Evolutionary conservation across 2,888 invertebrate genomes (phyloP), one percentile per base, ranked within the genome.

Genomic region (Dione juno): DNA sequence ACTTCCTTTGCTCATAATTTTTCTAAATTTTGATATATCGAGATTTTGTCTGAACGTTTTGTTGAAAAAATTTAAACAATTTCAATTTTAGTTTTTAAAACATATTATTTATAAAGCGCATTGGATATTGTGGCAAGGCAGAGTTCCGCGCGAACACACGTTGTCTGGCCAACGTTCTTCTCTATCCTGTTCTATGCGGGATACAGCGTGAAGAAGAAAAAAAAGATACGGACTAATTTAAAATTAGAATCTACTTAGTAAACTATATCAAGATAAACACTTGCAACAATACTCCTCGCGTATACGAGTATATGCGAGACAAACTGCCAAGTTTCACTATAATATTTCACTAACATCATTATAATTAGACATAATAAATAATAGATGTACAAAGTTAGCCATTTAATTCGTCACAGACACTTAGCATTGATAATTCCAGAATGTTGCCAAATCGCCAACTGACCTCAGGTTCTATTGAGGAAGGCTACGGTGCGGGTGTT

Each of bases 371-470:
- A 52, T 64, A 64, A 64, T 64, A 64, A 64, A 64, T 66, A 66
- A 66, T 66, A 66, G 40, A 66, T 43, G 53, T 54, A 43, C 66
- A 66, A 66, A 66, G 43, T 64, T 66, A 66, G 52, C 40, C 57
- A 53, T 66, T 66, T 53, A 66, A 66, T 66, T 66, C 66, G 66
- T 66, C 66, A 66, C 53, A 53, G 41, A 43, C 53, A n/a, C 53
- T 53, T 66, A 66, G 66, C 66, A 66, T 66, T 66, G 66, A 66
- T 66, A 53, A 66, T 66, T 66, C 66, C 66, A 66, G 66, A 66
- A 66, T 54, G 53, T 43, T 66, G 66, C 66, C 66, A 66, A 66
- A 66, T 66, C 66, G 53, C 48, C 35, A 21, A 9, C 35, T 21
- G 65, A 65, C 65, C 65, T 65, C 53, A 53, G 65, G 41, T 41